Evolutionary conservation across 2,113 vertebrate species (phyloP).

Genomic region (Indicator indicator): DNA sequence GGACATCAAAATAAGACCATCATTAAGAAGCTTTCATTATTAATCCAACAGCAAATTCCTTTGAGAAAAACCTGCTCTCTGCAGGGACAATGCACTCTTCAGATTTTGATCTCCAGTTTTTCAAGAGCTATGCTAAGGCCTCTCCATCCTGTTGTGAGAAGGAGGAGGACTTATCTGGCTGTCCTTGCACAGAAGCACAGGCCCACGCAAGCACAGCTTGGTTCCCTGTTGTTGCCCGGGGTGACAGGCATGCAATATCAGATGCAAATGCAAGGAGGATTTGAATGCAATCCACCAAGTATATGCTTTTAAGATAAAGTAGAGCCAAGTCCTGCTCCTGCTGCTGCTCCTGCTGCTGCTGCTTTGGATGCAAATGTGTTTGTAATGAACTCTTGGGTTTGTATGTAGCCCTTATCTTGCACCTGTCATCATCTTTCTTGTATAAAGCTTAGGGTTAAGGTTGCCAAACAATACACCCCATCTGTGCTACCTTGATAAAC

Average conservation of each 20-base stretch:
- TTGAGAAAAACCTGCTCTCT: neutral
- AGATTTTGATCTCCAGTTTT: neutral
- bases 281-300: conserved; percentile 48
- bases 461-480: conserved; percentile 16
- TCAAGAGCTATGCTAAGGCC: neutral
- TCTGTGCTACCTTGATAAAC: conserved; percentile 54
- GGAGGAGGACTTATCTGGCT: neutral
- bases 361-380: conserved; percentile 52
- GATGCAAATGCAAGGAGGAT: conserved; percentile 51
- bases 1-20: neutral
- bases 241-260: neutral
- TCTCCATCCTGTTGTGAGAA: neutral
- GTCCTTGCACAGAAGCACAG: neutral
- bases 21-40: neutral
- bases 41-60: neutral
- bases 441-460: conserved; percentile 29
- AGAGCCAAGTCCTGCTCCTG: conserved; percentile 15
- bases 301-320: conserved; percentile 40
- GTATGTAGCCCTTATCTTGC: conserved; percentile 53
- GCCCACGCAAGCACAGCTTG: neutral
- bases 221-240: neutral
- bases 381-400: conserved; percentile 35
- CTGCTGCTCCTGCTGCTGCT: conserved; percentile 21
- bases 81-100: too few species aligned
- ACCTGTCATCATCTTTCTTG: conserved; percentile 56